Conservation (phyloP, 2,797 vertebrate species). For the Micrastur ruficollis region DNA sequence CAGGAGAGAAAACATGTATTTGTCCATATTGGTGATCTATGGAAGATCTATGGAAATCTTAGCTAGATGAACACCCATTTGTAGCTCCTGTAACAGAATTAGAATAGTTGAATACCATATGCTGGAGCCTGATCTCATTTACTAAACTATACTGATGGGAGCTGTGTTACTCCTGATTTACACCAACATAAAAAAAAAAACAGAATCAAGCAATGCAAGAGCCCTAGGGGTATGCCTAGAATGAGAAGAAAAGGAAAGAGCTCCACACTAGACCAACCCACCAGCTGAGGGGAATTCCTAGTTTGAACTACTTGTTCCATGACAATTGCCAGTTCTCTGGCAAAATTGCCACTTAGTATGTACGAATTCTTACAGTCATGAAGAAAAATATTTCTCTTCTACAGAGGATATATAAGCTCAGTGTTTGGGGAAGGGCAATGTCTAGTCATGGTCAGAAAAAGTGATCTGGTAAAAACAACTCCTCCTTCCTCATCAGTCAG, state of each 20-base stretch:
- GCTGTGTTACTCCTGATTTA: not conserved
- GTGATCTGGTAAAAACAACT: not conserved
- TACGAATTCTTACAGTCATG: fast-evolving
- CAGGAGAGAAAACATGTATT: not conserved
- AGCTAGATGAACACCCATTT: not conserved
- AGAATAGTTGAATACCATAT: not conserved
- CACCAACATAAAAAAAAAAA: not conserved
- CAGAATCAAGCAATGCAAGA: not conserved
- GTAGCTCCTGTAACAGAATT: not conserved
- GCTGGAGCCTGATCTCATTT: not conserved
- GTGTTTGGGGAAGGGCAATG: not conserved
- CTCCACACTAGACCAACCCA: not conserved
- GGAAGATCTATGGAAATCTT: not conserved
- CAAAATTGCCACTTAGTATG: not conserved
- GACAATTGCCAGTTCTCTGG: not conserved
- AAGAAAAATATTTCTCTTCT: not conserved
- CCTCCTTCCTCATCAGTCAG: not conserved
- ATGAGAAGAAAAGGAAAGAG: not conserved
- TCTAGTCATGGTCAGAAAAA: not conserved
- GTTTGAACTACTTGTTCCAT: not conserved
- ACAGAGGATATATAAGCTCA: not conserved
- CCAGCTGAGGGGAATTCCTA: not conserved
- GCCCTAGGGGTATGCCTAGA: not conserved
- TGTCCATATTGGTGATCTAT: not conserved
- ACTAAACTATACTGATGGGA: not conserved